These are phyloP conservation scores for Mechanitis mazaeus DNA, from an alignment of 2,888 invertebrate genomes.

Conservation along the genomic window DNA sequence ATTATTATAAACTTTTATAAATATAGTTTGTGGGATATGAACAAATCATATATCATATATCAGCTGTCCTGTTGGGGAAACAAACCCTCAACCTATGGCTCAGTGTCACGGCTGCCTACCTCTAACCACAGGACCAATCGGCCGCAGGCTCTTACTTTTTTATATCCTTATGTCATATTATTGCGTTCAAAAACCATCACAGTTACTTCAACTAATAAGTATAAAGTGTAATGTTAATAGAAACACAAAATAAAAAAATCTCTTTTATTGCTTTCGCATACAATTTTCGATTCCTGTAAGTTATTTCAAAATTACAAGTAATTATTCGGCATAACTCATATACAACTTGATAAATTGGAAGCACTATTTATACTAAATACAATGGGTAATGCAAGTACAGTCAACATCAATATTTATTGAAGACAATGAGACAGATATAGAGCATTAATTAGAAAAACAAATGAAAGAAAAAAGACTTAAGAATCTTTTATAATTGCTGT, in stretches of 20 bases:
- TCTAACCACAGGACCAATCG: too few species aligned
- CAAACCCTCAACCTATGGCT: too few species aligned
- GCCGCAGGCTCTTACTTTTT: too few species aligned
- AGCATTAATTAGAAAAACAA: not conserved
- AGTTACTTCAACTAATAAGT: too few species aligned
- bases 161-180: too few species aligned
- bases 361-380: slow-evolving; percentile 9
- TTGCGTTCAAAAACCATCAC: too few species aligned
- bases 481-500: slow-evolving; percentile 6
- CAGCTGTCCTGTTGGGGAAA: too few species aligned
- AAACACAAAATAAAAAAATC: not conserved
- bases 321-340: not conserved
- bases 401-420: slow-evolving; percentile 8
- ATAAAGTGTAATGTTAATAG: too few species aligned
- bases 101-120: too few species aligned
- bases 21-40: too few species aligned
- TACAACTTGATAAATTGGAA: slow-evolving; percentile 12
- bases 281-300: not conserved
- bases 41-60: too few species aligned
- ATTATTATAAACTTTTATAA: not conserved
- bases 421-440: not conserved
- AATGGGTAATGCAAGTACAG: not conserved
- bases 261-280: slow-evolving; percentile 1
- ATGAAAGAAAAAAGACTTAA: not conserved
- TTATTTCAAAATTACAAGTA: slow-evolving; percentile 3